Conservation (phyloP, 2,113 vertebrate species). For the Centropus bengalensis region DNA sequence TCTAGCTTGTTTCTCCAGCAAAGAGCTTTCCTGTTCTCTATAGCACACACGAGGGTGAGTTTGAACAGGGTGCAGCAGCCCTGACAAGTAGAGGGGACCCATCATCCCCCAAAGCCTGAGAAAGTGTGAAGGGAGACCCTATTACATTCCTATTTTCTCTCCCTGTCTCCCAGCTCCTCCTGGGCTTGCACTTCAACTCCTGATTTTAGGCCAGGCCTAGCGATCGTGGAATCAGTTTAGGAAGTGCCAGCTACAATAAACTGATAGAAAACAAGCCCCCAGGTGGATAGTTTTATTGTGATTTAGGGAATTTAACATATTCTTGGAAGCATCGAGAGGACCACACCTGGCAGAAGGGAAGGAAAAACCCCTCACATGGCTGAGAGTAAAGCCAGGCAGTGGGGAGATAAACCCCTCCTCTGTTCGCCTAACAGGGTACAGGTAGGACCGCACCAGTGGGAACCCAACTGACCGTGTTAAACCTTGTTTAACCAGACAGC, state of each 20-base stretch:
- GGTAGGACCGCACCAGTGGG: background rate
- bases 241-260: background rate
- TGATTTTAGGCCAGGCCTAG: background rate
- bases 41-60: background rate
- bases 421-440: background rate
- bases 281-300: background rate
- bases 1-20: fast-evolving
- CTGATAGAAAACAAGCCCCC: background rate
- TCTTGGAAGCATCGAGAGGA: background rate
- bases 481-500: background rate
- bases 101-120: background rate
- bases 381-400: background rate
- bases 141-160: background rate
- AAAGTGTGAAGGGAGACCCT: background rate
- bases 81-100: background rate
- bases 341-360: background rate
- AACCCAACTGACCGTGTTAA: background rate
- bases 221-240: background rate
- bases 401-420: background rate
- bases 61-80: fast-evolving
- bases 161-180: background rate
- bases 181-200: fast-evolving
- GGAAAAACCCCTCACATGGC: fast-evolving
- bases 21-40: background rate
- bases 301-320: background rate